These are phyloP conservation scores for Arion vulgaris DNA, from an alignment of 1,140 invertebrate genomes.

Conservation along the genomic window DNA sequence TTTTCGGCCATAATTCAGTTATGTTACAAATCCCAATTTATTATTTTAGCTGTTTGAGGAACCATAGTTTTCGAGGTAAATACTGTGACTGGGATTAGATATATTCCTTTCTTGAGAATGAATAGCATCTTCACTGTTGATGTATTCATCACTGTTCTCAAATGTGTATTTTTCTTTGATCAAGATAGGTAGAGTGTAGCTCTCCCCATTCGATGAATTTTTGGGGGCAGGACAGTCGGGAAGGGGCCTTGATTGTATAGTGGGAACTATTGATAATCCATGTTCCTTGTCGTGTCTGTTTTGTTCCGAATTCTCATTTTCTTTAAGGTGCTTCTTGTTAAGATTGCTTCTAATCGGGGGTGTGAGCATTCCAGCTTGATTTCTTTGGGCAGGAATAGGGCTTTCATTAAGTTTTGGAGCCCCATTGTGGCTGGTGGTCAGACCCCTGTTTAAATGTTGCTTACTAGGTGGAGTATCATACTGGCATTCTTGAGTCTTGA, in stretches of 20 bases:
- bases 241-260: neutral
- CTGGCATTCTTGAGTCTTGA: neutral
- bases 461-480: neutral
- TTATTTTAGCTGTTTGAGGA: neutral
- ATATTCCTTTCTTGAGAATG: neutral
- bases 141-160: neutral
- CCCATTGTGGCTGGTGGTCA: neutral
- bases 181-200: neutral
- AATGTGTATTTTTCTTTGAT: neutral
- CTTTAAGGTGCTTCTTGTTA: neutral
- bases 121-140: neutral
- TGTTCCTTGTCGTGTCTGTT: neutral
- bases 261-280: neutral
- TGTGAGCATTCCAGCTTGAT: neutral
- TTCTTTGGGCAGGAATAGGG: neutral
- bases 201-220: neutral
- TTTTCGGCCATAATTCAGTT: too few species aligned
- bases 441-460: neutral
- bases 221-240: neutral
- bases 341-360: neutral
- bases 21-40: too few species aligned
- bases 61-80: neutral
- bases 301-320: neutral
- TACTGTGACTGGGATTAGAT: neutral
- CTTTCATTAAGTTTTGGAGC: neutral